Evolutionary conservation across 1,140 invertebrate genomes (phyloP).

Genomic region (Pseudomyrmex concolor): DNA sequence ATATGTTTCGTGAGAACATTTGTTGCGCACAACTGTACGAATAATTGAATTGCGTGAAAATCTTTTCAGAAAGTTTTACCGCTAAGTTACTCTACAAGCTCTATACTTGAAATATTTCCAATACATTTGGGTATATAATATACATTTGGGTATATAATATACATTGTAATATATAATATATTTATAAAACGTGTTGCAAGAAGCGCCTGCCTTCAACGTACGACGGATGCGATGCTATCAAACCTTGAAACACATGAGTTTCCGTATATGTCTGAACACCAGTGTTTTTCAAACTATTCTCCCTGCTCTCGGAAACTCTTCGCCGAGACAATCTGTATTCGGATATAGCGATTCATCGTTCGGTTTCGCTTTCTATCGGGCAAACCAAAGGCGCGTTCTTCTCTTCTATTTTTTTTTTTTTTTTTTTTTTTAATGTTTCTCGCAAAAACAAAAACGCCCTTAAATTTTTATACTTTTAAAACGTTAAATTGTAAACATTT

Average conservation of each 20-base stretch:
- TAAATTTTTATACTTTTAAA: no score
- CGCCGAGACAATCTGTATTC: background rate
- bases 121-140: no score
- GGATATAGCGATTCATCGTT: background rate
- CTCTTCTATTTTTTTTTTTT: background rate
- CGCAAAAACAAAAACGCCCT: no score
- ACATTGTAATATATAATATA: no score
- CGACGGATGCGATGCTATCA: constrained; percentile 48
- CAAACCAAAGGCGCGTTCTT: background rate
- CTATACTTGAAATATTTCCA: no score
- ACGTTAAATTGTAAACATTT: no score
- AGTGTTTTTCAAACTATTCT: constrained; percentile 55
- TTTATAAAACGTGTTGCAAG: background rate
- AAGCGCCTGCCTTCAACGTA: background rate
- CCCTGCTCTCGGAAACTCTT: background rate
- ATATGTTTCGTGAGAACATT: constrained; percentile 1
- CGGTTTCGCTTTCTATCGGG: background rate
- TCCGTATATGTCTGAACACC: constrained; percentile 27
- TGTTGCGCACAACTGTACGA: background rate
- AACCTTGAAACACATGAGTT: constrained; percentile 52
- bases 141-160: no score
- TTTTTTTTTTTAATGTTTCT: no score
- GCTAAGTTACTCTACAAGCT: no score
- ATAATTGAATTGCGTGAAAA: constrained; percentile 9
- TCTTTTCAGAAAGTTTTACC: background rate